These are phyloP conservation scores for Eupithecia dodoneata DNA, from an alignment of 2,888 invertebrate species.

Conservation along the genomic window DNA sequence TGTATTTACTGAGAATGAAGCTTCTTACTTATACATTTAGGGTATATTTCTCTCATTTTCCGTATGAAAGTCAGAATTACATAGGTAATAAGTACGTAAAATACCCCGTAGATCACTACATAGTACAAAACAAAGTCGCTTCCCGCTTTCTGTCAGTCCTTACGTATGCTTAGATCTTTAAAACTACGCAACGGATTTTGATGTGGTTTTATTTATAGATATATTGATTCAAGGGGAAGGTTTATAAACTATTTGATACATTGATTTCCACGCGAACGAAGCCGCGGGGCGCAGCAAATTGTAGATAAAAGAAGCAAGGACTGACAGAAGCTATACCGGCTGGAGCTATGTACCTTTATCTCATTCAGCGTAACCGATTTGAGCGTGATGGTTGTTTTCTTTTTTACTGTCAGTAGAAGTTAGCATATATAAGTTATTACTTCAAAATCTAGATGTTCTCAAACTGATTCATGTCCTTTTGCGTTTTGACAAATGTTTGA, in stretches of 20 bases:
- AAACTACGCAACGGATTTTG: no score
- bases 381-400: neutral
- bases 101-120: neutral
- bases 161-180: no score
- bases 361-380: neutral
- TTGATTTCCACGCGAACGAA: no score
- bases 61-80: neutral
- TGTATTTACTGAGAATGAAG: slow-evolving; percentile 4
- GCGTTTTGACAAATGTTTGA: slow-evolving; percentile 20
- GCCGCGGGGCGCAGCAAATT: no score
- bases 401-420: neutral
- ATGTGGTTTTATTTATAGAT: no score
- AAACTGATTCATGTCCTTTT: neutral
- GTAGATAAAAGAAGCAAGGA: neutral
- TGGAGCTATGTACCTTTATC: neutral
- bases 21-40: neutral
- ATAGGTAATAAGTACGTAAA: neutral
- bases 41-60: neutral
- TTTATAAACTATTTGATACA: no score
- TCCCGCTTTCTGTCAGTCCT: no score
- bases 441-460: neutral
- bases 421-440: neutral
- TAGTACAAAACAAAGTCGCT: no score
- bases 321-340: neutral
- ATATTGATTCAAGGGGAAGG: no score